phyloP scores from a whole-genome alignment of 2,113 vertebrate species.

The Sinocyclocheilus anophthalmus region DNA sequence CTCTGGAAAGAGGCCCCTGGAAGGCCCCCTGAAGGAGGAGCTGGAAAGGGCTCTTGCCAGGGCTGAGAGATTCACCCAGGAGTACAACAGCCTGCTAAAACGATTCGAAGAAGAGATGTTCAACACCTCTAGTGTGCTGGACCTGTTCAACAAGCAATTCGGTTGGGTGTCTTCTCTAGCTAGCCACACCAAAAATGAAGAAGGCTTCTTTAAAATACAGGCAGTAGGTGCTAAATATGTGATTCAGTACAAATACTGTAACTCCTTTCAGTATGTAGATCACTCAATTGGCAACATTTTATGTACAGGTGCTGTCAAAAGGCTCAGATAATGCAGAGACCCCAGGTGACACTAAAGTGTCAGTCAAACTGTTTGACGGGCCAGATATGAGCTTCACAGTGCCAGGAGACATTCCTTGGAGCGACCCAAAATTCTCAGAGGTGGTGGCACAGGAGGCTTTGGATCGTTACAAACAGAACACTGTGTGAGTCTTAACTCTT shows the following conservation, averaged over 20 bases:
- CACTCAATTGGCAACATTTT: background rate
- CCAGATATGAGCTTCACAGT: conserved; percentile 78
- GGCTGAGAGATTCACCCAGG: conserved; percentile 77
- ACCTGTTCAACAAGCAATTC: conserved; percentile 82
- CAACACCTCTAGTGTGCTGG: conserved; percentile 82
- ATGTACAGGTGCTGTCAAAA: conserved; percentile 75
- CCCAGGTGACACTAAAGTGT: conserved; percentile 75
- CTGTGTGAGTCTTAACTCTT: conserved; percentile 73
- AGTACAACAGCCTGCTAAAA: conserved; percentile 79
- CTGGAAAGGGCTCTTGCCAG: conserved; percentile 81
- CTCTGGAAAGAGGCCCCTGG: conserved; percentile 69
- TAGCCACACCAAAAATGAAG: conserved; percentile 74
- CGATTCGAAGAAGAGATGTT: conserved; percentile 82
- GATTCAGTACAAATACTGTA: background rate
- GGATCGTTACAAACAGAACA: conserved; percentile 78
- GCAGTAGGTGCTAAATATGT: conserved; percentile 71
- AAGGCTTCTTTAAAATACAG: conserved; percentile 77
- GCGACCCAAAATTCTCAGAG: conserved; percentile 83
- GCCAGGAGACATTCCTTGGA: conserved; percentile 78
- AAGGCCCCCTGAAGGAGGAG: conserved; percentile 78
- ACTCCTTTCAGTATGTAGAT: background rate
- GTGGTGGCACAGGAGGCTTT: conserved; percentile 83
- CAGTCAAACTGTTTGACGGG: conserved; percentile 82
- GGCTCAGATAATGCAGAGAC: conserved; percentile 48
- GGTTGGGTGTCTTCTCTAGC: conserved; percentile 87